phyloP scores from a whole-genome alignment of 2,888 invertebrate genomes.

The Clivina fossor region DNA sequence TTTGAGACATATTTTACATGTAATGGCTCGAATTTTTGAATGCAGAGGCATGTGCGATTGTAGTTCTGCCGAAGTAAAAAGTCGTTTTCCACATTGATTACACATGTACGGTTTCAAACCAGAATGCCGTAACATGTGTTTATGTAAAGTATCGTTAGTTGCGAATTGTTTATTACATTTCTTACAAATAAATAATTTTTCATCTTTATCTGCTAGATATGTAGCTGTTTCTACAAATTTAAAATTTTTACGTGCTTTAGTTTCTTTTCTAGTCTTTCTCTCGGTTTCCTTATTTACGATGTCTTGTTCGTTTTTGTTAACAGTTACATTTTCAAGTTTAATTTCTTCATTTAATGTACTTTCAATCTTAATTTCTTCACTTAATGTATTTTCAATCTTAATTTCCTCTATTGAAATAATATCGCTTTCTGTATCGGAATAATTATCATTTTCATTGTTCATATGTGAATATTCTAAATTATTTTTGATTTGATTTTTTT shows the following conservation, averaged over 20 bases:
- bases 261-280: neutral
- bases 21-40: neutral
- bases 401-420: no score
- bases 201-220: constrained; percentile 1
- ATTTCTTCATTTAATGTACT: neutral
- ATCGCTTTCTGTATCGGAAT: neutral
- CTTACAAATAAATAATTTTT: constrained; percentile 13
- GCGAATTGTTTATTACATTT: constrained; percentile 13
- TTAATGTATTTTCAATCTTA: neutral
- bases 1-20: constrained; percentile 5
- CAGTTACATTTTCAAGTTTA: neutral
- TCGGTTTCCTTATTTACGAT: neutral
- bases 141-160: neutral
- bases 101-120: constrained; percentile 8
- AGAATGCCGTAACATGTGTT: constrained; percentile 4
- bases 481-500: neutral
- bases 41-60: neutral
- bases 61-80: constrained; percentile 1
- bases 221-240: neutral
- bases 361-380: neutral
- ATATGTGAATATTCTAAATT: constrained; percentile 1
- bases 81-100: neutral
- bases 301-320: neutral
- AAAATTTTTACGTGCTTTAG: neutral
- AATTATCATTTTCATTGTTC: neutral